Conservation (phyloP, 2,113 vertebrate species). For the Pithys albifrons region DNA sequence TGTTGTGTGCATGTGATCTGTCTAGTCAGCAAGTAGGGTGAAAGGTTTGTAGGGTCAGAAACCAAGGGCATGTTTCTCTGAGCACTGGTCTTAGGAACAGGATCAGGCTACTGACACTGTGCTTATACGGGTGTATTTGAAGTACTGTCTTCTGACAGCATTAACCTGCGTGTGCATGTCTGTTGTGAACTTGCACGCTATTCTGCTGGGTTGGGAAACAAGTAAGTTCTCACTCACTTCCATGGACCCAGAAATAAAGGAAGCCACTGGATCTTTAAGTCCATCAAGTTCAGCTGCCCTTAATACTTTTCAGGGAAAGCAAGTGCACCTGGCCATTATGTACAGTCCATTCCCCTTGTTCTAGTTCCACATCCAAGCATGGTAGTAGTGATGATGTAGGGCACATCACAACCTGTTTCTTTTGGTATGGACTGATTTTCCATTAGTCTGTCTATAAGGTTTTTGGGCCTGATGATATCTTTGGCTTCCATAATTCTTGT, state of each 20-base stretch:
- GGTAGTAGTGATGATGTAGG: neutral
- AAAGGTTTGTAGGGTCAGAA: neutral
- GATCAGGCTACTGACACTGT: neutral
- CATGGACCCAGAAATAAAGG: neutral
- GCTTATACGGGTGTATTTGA: neutral
- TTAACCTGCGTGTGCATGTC: neutral
- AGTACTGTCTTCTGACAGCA: neutral
- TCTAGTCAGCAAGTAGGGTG: neutral
- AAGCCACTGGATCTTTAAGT: neutral
- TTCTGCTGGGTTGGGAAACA: neutral
- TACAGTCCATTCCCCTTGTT: neutral
- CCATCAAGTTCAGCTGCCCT: neutral
- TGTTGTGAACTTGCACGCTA: neutral
- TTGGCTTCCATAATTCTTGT: rapidly evolving
- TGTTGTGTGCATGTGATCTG: neutral
- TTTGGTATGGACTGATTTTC: neutral
- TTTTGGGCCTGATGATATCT: neutral
- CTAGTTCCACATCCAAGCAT: neutral
- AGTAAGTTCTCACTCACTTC: neutral
- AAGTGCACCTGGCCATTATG: neutral
- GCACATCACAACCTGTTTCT: neutral
- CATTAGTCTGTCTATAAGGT: neutral
- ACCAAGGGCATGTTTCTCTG: neutral
- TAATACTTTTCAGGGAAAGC: neutral
- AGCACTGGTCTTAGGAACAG: neutral